A percentile compares a stretch with the other conserved stretches of the same genome.
Conservation (phyloP, 2,113 vertebrate species). For the Carassius carassius region DNA sequence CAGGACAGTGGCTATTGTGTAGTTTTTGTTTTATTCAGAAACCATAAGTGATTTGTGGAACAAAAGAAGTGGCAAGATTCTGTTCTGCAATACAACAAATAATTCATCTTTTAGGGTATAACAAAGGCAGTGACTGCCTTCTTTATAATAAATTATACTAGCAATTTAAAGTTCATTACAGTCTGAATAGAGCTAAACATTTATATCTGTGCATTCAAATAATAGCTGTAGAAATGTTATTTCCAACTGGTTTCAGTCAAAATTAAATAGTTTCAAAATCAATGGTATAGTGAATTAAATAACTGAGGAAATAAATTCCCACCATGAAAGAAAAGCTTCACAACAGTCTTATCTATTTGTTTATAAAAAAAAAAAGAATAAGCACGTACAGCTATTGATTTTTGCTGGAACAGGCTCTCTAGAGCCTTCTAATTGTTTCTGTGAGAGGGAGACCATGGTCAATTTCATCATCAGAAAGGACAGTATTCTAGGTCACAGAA, state of each 20-base stretch:
- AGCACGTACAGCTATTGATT: conserved; percentile 47
- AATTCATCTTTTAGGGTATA: background rate
- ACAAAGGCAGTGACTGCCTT: background rate
- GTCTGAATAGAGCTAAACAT: background rate
- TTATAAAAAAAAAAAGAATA: conserved; percentile 19
- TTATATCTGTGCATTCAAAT: background rate
- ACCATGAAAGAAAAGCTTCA: background rate
- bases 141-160: background rate
- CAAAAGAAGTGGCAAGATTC: background rate
- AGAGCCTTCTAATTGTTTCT: conserved; percentile 32
- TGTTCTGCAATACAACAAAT: background rate
- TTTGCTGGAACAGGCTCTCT: conserved; percentile 33
- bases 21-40: background rate
- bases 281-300: conserved; percentile 1
- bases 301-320: background rate
- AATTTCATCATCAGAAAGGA: conserved; percentile 42
- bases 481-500: conserved; percentile 44
- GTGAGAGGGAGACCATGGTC: background rate
- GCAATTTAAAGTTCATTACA: background rate
- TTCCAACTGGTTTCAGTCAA: background rate
- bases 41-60: background rate
- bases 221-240: background rate
- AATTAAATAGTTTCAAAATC: background rate
- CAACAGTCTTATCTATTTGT: conserved; percentile 28
- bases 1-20: background rate